These are phyloP conservation scores for Hycleus phaleratus DNA, from an alignment of 1,140 invertebrate genomes.

Conservation along the genomic window DNA sequence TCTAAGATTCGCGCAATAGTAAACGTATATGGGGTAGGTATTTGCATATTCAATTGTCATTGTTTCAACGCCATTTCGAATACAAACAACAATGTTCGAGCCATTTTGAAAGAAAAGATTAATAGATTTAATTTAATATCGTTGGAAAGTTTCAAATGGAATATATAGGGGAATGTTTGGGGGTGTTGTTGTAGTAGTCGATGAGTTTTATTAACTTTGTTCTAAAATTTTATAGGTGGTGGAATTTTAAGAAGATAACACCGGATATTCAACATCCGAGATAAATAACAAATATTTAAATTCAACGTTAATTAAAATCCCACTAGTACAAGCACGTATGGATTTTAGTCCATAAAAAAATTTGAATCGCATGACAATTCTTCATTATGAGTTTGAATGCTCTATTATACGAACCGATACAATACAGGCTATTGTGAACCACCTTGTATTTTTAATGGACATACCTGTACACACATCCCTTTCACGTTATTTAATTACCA, in stretches of 20 bases:
- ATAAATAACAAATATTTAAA: conserved; percentile 13
- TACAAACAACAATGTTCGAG: conserved; percentile 7
- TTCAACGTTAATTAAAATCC: conserved; percentile 6
- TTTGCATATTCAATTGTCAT: conserved; percentile 18
- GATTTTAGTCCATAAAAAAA: conserved; percentile 18
- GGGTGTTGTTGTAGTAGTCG: no score
- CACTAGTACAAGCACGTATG: no score
- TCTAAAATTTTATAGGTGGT: not conserved
- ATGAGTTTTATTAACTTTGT: not conserved
- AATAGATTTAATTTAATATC: conserved; percentile 17
- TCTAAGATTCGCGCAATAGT: no score
- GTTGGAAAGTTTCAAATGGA: not conserved
- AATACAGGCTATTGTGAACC: conserved; percentile 15
- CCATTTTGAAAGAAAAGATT: conserved; percentile 16
- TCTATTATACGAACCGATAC: conserved; percentile 21
- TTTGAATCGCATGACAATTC: conserved; percentile 23
- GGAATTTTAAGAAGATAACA: conserved; percentile 8
- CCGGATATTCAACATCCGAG: not conserved
- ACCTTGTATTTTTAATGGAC: no score
- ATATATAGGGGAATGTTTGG: not conserved
- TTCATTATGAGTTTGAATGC: conserved; percentile 24
- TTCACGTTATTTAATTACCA: not conserved
- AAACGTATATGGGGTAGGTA: no score
- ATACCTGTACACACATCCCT: no score
- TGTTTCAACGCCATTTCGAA: conserved; percentile 7